phyloP scores from a whole-genome alignment of 1,140 invertebrate species.

The Tribolium castaneum region DNA sequence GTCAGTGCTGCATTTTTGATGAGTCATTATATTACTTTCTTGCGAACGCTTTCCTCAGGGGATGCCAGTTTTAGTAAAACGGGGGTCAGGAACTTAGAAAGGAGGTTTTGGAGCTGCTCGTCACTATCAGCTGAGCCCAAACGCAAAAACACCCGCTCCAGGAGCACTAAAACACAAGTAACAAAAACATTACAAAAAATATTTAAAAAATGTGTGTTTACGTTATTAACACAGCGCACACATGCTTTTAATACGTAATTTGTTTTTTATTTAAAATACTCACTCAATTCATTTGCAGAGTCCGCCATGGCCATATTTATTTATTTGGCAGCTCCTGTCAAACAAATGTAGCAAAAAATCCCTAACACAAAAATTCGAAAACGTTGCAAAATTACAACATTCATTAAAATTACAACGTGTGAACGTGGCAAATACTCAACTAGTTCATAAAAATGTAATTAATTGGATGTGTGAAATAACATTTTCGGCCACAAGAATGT shows the following conservation, averaged over 20 bases:
- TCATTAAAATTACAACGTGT: no score
- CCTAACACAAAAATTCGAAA: not conserved
- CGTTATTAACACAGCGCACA: not conserved
- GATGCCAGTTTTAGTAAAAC: conserved; percentile 90
- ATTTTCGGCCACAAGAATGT: no score
- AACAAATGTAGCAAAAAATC: no score
- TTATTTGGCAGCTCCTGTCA: conserved; percentile 52
- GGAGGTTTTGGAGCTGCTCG: conserved; percentile 84
- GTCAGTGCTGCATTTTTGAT: not conserved
- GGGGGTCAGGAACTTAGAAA: conserved; percentile 89
- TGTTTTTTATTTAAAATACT: conserved; percentile 56
- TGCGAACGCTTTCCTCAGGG: conserved; percentile 83
- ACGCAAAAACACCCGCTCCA: conserved; percentile 90
- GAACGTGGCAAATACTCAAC: no score
- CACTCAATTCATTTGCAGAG: conserved; percentile 68
- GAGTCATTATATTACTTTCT: conserved; percentile 72
- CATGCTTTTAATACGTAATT: conserved; percentile 1
- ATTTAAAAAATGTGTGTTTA: conserved; percentile 24
- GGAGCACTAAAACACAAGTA: conserved; percentile 71
- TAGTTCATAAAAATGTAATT: no score
- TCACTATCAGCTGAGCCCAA: conserved; percentile 90
- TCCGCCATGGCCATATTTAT: conserved; percentile 64
- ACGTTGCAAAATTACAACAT: not conserved
- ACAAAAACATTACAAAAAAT: not conserved
- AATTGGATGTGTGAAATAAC: no score